A percentile compares a stretch with the other conserved stretches of the same genome.
Conservation (phyloP, 2,113 vertebrate species). For the Phalacrocorax aristotelis region DNA sequence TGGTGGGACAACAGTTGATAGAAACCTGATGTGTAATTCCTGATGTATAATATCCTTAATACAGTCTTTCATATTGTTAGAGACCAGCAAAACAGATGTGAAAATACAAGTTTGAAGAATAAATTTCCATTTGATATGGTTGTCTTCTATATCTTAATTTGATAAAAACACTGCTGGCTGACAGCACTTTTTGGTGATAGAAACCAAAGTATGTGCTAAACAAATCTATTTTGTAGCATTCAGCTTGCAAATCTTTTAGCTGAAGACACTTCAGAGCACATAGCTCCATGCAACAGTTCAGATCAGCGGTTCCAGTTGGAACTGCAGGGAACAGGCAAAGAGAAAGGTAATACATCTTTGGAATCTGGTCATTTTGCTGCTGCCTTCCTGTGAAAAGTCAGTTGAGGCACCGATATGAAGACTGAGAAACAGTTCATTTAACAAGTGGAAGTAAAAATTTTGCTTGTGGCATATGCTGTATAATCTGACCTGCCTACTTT, state of each 20-base stretch:
- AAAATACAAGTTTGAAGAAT: background rate
- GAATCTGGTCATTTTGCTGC: background rate
- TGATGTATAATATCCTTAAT: background rate
- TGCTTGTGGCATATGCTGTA: background rate
- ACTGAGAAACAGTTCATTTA: background rate
- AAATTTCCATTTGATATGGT: background rate
- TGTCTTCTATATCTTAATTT: background rate
- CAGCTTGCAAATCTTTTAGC: background rate
- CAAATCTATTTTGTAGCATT: background rate
- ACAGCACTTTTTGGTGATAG: background rate
- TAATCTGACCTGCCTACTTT: background rate
- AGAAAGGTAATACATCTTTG: background rate
- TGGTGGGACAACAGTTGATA: background rate
- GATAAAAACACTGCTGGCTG: background rate
- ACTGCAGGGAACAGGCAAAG: background rate
- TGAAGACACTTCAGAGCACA: background rate
- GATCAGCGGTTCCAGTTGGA: background rate
- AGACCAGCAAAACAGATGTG: background rate
- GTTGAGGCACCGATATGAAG: background rate
- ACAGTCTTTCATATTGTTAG: background rate
- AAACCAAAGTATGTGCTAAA: background rate
- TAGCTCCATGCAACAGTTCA: background rate
- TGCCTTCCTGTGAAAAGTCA: background rate
- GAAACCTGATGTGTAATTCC: background rate
- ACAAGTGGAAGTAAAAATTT: background rate